Percentiles rank a stretch among this genome's conserved stretches.
These are phyloP conservation scores for Aurelia sp. DNA, from an alignment of 30 jellyfish, hydroid and myxozoan genomes.

Conservation along the genomic window DNA sequence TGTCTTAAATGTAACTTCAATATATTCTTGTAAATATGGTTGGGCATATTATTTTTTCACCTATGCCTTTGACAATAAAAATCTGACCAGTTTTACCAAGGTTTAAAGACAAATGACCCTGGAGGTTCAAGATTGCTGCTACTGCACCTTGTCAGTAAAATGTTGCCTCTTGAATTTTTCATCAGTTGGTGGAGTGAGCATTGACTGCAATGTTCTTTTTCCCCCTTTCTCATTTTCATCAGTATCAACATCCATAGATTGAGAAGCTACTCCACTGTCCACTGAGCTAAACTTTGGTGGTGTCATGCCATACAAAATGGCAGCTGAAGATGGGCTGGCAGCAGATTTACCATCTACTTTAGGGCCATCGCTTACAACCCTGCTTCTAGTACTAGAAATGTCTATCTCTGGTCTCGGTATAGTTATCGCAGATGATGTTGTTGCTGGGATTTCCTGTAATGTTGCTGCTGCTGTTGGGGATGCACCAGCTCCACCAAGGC, in stretches of 20 bases:
- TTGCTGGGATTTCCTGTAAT: slow-evolving; percentile 4
- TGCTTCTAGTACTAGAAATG: slow-evolving; percentile 8
- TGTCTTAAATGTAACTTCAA: too few species aligned
- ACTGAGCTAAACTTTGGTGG: slow-evolving; percentile 54
- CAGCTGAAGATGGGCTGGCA: slow-evolving; percentile 82
- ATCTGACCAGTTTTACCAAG: too few species aligned
- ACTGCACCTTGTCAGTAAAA: background rate
- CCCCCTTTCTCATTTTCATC: slow-evolving; percentile 55
- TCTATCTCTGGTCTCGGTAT: slow-evolving; percentile 36
- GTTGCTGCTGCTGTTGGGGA: slow-evolving; percentile 38
- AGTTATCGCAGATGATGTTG: background rate
- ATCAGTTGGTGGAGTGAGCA: slow-evolving; percentile 86
- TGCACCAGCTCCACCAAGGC: slow-evolving; percentile 49
- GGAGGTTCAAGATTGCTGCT: too few species aligned
- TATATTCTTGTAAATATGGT: too few species aligned
- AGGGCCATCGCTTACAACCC: slow-evolving; percentile 27
- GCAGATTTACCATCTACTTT: slow-evolving; percentile 20
- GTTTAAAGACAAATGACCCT: too few species aligned
- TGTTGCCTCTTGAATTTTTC: slow-evolving; percentile 60
- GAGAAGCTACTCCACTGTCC: slow-evolving; percentile 87
- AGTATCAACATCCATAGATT: slow-evolving; percentile 80
- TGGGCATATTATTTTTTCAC: too few species aligned
- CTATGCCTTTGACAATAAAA: too few species aligned
- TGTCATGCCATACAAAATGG: slow-evolving; percentile 69
- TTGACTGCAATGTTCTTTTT: slow-evolving; percentile 64